phyloP scores from a whole-genome alignment of 2,113 vertebrate species.

The Sturnira hondurensis region DNA sequence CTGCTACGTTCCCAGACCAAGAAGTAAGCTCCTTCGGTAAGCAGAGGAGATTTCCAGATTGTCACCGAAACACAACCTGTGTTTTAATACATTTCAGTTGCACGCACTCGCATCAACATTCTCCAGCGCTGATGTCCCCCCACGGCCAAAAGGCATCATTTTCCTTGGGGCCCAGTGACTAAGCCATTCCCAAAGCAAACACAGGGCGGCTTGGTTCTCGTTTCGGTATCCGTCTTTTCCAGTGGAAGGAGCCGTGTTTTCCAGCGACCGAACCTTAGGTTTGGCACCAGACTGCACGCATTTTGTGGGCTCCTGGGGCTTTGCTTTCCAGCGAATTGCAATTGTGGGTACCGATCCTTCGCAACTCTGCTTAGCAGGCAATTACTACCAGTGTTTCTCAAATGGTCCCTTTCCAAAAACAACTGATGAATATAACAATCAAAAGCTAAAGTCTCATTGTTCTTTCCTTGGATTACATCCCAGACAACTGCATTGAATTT shows the following conservation, averaged over 20 bases:
- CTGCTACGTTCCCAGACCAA: background rate
- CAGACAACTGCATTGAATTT: slow-evolving; percentile 64
- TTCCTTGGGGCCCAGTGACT: background rate
- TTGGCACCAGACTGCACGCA: slow-evolving; percentile 41
- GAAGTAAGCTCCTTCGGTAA: background rate
- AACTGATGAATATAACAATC: slow-evolving; percentile 72
- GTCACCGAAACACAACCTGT: background rate
- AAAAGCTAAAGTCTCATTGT: slow-evolving; percentile 73
- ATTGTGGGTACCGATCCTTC: slow-evolving; percentile 52
- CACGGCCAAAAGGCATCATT: background rate
- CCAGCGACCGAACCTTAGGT: slow-evolving; percentile 41
- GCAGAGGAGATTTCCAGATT: background rate
- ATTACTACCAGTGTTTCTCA: slow-evolving; percentile 70
- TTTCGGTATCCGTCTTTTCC: slow-evolving; percentile 51
- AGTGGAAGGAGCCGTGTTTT: slow-evolving; percentile 51
- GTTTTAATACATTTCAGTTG: background rate
- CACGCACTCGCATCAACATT: background rate
- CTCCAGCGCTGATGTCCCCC: fast-evolving
- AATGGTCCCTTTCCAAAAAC: slow-evolving; percentile 60
- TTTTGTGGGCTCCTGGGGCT: slow-evolving; percentile 55
- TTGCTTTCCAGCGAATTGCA: slow-evolving; percentile 45
- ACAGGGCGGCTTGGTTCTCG: background rate
- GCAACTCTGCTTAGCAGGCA: slow-evolving; percentile 18
- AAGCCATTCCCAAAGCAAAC: slow-evolving; percentile 51
- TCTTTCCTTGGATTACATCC: slow-evolving; percentile 63